These are phyloP conservation scores for Ormyrus nitidulus DNA, from an alignment of 2,888 invertebrate genomes.

Conservation along the genomic window DNA sequence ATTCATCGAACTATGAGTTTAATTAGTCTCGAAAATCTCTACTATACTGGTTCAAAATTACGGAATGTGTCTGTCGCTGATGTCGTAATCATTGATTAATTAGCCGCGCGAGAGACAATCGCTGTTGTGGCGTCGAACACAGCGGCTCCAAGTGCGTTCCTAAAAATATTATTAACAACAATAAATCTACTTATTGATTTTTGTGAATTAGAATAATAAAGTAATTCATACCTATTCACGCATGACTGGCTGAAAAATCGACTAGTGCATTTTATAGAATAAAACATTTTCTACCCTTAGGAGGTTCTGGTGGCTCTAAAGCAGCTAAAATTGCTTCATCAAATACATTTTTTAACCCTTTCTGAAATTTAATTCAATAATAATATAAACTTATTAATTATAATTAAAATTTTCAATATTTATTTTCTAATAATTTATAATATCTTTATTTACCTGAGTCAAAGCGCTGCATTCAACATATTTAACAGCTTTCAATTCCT, in stretches of 20 bases:
- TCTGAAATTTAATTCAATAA: constrained; percentile 77
- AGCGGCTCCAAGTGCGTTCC: constrained; percentile 52
- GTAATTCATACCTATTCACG: constrained; percentile 46
- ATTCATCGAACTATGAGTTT: constrained; percentile 41
- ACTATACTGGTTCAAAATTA: constrained; percentile 52
- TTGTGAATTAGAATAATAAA: background rate
- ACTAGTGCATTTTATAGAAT: constrained; percentile 80
- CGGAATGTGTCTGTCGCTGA: constrained; percentile 56
- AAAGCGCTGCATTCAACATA: constrained; percentile 99
- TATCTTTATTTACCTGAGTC: constrained; percentile 83
- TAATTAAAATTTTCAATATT: background rate
- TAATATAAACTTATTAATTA: constrained; percentile 22
- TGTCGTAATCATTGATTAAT: constrained; percentile 50
- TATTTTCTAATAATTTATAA: background rate
- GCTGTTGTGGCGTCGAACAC: constrained; percentile 53
- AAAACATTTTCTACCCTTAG: constrained; percentile 92
- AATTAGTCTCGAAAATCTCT: constrained; percentile 52
- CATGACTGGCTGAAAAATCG: constrained; percentile 54
- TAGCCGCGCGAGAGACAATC: constrained; percentile 49
- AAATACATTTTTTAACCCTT: constrained; percentile 99
- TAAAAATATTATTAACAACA: constrained; percentile 11
- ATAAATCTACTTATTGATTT: constrained; percentile 3
- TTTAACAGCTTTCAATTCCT: constrained; percentile 98
- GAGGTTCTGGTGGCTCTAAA: constrained; percentile 96
- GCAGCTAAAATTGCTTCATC: constrained; percentile 99